Base-by-base conservation (phyloP, 2,888 invertebrate species). In the Noctua janthe region DNA sequence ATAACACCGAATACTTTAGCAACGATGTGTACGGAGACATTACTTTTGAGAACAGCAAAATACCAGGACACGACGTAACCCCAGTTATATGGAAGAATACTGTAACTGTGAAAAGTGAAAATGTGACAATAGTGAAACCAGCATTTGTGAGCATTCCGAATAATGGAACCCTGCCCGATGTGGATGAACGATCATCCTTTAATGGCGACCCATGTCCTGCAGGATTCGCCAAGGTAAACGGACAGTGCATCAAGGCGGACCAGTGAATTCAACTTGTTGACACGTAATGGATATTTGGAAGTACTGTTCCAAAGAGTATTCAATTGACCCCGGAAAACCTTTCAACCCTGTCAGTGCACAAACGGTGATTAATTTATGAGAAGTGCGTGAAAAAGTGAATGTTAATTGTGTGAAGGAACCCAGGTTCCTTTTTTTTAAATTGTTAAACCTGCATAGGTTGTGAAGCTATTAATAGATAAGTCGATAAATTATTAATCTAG, bases 171-270 rank as follows among this genome's bases (percentile, higher is more conserved):
- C 83, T 88, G 71, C 84, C 88, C 6, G 88, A 88, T 62, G 74
- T 95, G 4, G 93, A 91, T 78, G 93, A 94, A 62, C 88, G 95
- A 56, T 90, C 94, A 11, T 92, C 92, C 4, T 95, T 95, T 80
- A 91, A 88, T 20, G 95, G 93, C 7, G 94, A 95, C 76, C 87
- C 89, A 39, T 95, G 95, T 81, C 93, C 95, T 0, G 88, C 91
- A 0, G 95, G 94, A 11, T 91, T 88, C 43, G 91, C 91, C 10
- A 94, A 88, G 88, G 84, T 95, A n/a, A 92, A 94, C 78, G 95
- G 92, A 29, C 88, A 90, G 82, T 95, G 95, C 89, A 92, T 94
- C 17, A 84, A 88, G 73, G 85, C 84, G 47, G 93, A 93, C 76
- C 89, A 89, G 85, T 75, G 51, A 76, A 35, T 43, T 64, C 71